Conservation (phyloP, 2,113 vertebrate genomes). For the Cryptomyrus ogoouensis region DNA sequence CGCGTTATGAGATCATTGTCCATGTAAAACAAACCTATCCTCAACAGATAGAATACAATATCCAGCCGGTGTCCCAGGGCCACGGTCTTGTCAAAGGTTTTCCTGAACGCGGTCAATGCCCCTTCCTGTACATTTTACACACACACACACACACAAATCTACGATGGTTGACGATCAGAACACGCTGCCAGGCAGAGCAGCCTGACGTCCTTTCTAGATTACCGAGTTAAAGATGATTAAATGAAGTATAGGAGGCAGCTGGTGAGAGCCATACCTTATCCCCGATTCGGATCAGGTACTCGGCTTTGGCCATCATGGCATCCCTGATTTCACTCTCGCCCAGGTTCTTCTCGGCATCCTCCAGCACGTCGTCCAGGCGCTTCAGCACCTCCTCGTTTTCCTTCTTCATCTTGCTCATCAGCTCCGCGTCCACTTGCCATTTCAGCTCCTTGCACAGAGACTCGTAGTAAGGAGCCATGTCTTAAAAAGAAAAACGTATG, state of each 20-base stretch:
- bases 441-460: constrained; percentile 87
- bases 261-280: constrained; percentile 73
- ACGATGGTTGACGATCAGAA: background rate
- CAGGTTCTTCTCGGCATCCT: constrained; percentile 88
- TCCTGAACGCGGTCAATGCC: constrained; percentile 86
- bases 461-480: constrained; percentile 94
- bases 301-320: constrained; percentile 93
- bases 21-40: constrained; percentile 97
- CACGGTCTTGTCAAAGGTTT: constrained; percentile 95
- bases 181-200: background rate
- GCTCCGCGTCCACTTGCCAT: constrained; percentile 78
- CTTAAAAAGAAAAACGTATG: constrained; percentile 48
- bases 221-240: background rate
- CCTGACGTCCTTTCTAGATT: background rate
- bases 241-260: background rate
- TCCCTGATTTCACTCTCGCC: constrained; percentile 96
- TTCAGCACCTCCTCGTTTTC: constrained; percentile 89
- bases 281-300: constrained; percentile 90
- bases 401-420: constrained; percentile 89
- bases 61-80: constrained; percentile 91
- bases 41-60: constrained; percentile 93
- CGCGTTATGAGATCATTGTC: constrained; percentile 96
- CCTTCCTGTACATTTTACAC: constrained; percentile 69
- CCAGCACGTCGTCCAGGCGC: constrained; percentile 78
- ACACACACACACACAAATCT: background rate